Evolutionary conservation across 2,888 invertebrate genomes (phyloP).

Genomic region (Parasteatoda lunata): DNA sequence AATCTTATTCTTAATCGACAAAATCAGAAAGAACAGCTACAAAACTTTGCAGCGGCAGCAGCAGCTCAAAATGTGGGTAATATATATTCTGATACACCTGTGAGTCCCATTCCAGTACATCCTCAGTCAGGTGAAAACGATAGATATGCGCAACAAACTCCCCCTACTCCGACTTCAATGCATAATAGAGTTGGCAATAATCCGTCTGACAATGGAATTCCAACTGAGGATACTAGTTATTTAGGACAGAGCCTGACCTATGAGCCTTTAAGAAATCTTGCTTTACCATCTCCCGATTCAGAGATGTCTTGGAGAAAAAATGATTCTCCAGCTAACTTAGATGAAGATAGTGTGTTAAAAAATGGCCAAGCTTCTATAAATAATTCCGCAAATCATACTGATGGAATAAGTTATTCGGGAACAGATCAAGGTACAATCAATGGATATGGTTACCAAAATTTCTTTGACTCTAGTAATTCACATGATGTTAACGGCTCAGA

Average conservation of each 20-base stretch:
- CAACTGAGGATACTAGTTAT: slow-evolving; percentile 25
- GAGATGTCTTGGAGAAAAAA: slow-evolving; percentile 42
- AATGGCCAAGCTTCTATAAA: slow-evolving; percentile 27
- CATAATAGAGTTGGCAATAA: slow-evolving; percentile 25
- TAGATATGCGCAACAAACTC: slow-evolving; percentile 22
- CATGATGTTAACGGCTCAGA: slow-evolving; percentile 20
- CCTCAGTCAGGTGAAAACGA: slow-evolving; percentile 43
- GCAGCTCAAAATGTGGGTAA: slow-evolving; percentile 28
- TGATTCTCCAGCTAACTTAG: slow-evolving; percentile 17
- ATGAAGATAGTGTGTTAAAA: slow-evolving; percentile 15
- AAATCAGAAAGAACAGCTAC: slow-evolving; percentile 69
- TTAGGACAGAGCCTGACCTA: slow-evolving; percentile 34
- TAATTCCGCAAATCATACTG: slow-evolving; percentile 14
- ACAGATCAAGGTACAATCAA: slow-evolving; percentile 45
- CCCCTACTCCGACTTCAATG: slow-evolving; percentile 36
- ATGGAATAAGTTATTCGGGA: slow-evolving; percentile 33
- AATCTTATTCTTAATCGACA: slow-evolving; percentile 69
- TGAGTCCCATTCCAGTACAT: slow-evolving; percentile 18
- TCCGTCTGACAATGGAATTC: slow-evolving; percentile 23
- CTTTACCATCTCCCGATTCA: slow-evolving; percentile 47
- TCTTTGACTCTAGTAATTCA: slow-evolving; percentile 39
- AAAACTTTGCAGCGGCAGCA: slow-evolving; percentile 29
- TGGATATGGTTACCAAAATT: slow-evolving; percentile 52
- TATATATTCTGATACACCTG: slow-evolving; percentile 24
- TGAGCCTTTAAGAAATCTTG: slow-evolving; percentile 53